Conservation (phyloP, 1,140 invertebrate species). For the Chrysoperla carnea region DNA sequence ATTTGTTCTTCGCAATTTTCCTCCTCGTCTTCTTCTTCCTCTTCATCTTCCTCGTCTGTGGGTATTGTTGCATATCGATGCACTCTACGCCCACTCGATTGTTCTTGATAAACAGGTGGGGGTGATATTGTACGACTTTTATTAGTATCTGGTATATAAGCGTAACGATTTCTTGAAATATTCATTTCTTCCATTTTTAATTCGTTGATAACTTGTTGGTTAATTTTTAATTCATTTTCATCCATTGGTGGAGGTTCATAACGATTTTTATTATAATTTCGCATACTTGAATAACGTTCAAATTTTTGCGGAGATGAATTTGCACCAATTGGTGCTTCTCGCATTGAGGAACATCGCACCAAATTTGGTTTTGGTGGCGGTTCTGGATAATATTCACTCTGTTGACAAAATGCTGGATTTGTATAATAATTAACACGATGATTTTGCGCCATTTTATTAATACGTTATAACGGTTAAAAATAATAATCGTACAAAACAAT, state of each 20-base stretch:
- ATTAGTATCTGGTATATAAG: slow-evolving; percentile 33
- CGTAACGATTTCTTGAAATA: slow-evolving; percentile 21
- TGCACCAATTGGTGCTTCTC: slow-evolving; percentile 18
- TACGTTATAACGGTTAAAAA: no score
- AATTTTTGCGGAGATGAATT: slow-evolving; percentile 1
- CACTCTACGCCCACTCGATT: slow-evolving; percentile 23
- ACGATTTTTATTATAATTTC: slow-evolving; percentile 11
- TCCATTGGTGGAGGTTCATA: slow-evolving; percentile 30
- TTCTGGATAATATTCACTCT: slow-evolving; percentile 42
- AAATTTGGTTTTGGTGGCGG: slow-evolving; percentile 14
- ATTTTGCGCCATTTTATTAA: no score
- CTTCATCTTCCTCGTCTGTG: slow-evolving; percentile 27
- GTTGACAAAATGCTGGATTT: slow-evolving; percentile 57
- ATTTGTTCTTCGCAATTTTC: neutral
- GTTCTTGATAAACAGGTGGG: slow-evolving; percentile 39
- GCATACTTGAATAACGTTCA: neutral
- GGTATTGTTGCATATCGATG: slow-evolving; percentile 41
- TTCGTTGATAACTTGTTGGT: slow-evolving; percentile 34
- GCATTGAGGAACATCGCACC: slow-evolving; percentile 23
- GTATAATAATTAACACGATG: slow-evolving; percentile 31
- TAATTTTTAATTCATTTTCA: slow-evolving; percentile 30
- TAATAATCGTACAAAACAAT: no score
- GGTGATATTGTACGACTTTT: slow-evolving; percentile 28
- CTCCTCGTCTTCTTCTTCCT: slow-evolving; percentile 1
- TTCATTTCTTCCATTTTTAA: slow-evolving; percentile 28